Percentiles rank a stretch among this genome's conserved stretches.
Conservation (phyloP, 2,888 invertebrate genomes). For the Petrolisthes cinctipes region DNA sequence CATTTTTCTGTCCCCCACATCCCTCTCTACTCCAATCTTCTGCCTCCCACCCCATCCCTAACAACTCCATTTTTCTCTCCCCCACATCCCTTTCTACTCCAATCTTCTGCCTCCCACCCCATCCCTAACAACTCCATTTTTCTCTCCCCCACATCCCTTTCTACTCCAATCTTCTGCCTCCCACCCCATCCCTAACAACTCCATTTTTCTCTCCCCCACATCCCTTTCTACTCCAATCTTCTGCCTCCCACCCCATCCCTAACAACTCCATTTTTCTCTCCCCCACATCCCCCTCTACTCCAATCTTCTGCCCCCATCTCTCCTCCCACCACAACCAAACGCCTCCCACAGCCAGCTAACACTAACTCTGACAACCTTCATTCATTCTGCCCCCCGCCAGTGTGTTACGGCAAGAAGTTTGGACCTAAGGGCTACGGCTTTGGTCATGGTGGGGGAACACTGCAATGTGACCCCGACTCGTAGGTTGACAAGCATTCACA, state of each 20-base stretch:
- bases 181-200: not conserved
- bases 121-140: not conserved
- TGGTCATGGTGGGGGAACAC: constrained; percentile 78
- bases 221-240: not conserved
- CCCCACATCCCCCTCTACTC: not conserved
- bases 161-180: not conserved
- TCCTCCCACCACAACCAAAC: not conserved
- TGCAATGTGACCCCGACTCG: constrained; percentile 64
- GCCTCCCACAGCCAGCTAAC: not conserved
- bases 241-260: not conserved
- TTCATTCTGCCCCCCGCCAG: constrained; percentile 78
- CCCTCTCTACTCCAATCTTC: not conserved
- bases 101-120: not conserved
- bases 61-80: no score
- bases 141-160: no score
- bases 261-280: not conserved
- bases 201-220: not conserved
- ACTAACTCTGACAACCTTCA: not conserved
- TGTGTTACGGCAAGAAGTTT: constrained; percentile 96
- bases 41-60: not conserved
- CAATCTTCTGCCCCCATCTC: not conserved
- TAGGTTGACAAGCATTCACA: constrained; percentile 34
- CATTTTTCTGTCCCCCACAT: not conserved
- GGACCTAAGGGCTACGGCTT: constrained; percentile 98
- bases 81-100: not conserved